phyloP scores from a whole-genome alignment of 2,797 vertebrate species.

The Aplochiton taeniatus region DNA sequence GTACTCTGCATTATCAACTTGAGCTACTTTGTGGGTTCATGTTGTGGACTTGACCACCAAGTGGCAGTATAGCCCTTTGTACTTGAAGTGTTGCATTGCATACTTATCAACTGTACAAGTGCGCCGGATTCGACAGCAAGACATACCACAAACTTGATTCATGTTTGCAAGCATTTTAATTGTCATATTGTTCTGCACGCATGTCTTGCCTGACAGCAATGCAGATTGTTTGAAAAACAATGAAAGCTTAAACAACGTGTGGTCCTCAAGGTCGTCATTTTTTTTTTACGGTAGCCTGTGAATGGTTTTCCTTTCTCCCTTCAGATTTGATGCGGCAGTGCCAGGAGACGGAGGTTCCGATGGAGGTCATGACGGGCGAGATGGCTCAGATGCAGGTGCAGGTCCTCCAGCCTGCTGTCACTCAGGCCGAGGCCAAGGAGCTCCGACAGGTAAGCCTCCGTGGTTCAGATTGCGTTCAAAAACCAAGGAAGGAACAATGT shows the following conservation, averaged over 20 bases:
- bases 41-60: conserved; percentile 55
- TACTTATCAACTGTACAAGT: conserved; percentile 21
- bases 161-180: not conserved
- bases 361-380: conserved; percentile 68
- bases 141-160: too few relatives aligned
- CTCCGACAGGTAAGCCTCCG: conserved; percentile 84
- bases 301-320: not conserved
- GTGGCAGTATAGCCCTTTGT: conserved; percentile 66
- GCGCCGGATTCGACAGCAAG: too few relatives aligned
- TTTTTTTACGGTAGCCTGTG: not conserved
- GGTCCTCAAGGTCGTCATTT: not conserved
- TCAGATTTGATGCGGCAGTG: conserved; percentile 69
- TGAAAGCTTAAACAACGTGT: not conserved
- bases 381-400: conserved; percentile 79
- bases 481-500: conserved; percentile 38
- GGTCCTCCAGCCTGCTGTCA: conserved; percentile 75
- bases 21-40: not conserved
- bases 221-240: conserved; percentile 62
- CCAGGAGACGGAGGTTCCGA: conserved; percentile 62
- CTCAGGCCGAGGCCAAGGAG: conserved; percentile 85
- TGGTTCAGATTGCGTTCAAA: not conserved
- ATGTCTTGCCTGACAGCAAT: conserved; percentile 43
- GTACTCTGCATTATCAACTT: too few relatives aligned
- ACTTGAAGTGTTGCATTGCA: conserved; percentile 11
- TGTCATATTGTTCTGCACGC: not conserved